Conservation (phyloP, 53 echinoderm and acorn worm genomes). For the Astropecten irregularis region DNA sequence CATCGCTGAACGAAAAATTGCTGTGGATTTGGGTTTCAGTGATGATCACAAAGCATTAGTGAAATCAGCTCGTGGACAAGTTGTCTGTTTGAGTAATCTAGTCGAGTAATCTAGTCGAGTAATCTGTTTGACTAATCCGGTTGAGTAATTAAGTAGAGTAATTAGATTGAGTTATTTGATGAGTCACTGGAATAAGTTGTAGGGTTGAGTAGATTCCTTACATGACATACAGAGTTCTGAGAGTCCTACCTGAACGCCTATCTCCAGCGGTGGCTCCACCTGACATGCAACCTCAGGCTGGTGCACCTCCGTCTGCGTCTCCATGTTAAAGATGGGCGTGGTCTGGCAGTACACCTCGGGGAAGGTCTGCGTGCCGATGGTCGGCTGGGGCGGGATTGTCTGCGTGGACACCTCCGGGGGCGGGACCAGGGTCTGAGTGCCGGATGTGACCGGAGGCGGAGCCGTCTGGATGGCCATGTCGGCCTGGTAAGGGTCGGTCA, state of each 20-base stretch:
- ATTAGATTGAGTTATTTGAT: too few relatives aligned
- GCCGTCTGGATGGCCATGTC: constrained; percentile 96
- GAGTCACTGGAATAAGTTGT: too few relatives aligned
- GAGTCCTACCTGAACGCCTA: constrained; percentile 39
- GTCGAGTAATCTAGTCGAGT: too few relatives aligned
- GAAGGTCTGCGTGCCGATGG: constrained; percentile 83
- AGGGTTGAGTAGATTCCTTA: too few relatives aligned
- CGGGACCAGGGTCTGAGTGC: constrained; percentile 82
- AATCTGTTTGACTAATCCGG: too few relatives aligned
- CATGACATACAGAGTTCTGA: too few relatives aligned
- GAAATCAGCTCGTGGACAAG: too few relatives aligned
- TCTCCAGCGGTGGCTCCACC: constrained; percentile 31
- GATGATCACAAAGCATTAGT: too few relatives aligned
- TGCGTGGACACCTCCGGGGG: constrained; percentile 75
- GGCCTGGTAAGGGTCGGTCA: constrained; percentile 92
- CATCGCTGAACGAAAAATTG: too few relatives aligned
- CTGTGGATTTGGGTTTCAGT: too few relatives aligned
- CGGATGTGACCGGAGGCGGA: constrained; percentile 71
- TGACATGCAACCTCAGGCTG: constrained; percentile 31
- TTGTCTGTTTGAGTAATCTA: too few relatives aligned
- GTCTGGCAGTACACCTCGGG: constrained; percentile 87
- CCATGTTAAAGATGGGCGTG: constrained; percentile 71
- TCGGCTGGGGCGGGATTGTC: constrained; percentile 66
- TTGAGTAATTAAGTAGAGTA: too few relatives aligned
- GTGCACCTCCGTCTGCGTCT: constrained; percentile 75